Conservation (phyloP, 2,113 vertebrate genomes). For the Amphilophus citrinellus region DNA sequence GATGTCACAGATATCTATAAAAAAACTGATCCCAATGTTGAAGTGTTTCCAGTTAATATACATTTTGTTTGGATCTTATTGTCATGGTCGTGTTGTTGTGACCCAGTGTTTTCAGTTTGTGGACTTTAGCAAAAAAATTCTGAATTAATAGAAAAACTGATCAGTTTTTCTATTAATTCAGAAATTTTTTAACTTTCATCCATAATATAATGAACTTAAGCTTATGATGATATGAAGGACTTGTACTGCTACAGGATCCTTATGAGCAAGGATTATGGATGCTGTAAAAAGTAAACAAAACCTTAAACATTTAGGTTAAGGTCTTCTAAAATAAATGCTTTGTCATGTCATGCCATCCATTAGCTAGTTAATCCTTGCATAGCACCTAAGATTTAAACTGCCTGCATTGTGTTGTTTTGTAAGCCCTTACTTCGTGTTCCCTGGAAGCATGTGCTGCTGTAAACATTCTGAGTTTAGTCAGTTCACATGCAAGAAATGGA, state of each 20-base stretch:
- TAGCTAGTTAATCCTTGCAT: constrained; percentile 14
- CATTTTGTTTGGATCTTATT: too few species aligned
- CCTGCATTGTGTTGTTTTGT: neutral
- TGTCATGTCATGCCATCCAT: neutral
- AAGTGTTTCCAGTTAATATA: too few species aligned
- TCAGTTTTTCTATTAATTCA: too few species aligned
- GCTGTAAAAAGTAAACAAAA: neutral
- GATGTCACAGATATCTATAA: too few species aligned
- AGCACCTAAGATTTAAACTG: constrained; percentile 3
- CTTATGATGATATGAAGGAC: neutral
- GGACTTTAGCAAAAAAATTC: too few species aligned
- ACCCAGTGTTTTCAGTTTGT: too few species aligned
- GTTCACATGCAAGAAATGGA: neutral
- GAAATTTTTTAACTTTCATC: neutral
- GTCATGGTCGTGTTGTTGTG: too few species aligned
- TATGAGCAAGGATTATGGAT: constrained; percentile 3
- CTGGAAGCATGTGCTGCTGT: neutral
- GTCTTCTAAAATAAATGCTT: neutral
- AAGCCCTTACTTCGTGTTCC: neutral
- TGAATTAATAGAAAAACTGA: too few species aligned
- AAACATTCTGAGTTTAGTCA: constrained; percentile 17
- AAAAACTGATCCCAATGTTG: too few species aligned
- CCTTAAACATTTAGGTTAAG: neutral
- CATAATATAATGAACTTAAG: neutral
- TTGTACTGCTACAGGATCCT: neutral